phyloP scores from a whole-genome alignment of 2,113 vertebrate species.

The Petaurus breviceps region DNA sequence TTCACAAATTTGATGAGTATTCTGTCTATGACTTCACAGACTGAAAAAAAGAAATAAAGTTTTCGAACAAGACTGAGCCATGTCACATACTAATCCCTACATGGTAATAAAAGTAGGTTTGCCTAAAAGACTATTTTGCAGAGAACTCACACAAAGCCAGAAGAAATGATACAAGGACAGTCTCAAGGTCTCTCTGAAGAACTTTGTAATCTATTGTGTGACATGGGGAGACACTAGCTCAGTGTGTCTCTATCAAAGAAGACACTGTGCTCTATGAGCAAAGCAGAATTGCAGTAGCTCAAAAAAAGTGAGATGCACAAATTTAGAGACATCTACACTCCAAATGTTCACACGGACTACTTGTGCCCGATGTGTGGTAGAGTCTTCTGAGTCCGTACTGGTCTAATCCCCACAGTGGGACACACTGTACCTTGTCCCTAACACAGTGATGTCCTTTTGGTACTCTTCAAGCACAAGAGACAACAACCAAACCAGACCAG shows the following conservation, averaged over 20 bases:
- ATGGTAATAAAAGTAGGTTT: too few relatives aligned
- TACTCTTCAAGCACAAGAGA: not conserved
- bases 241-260: too few relatives aligned
- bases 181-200: too few relatives aligned
- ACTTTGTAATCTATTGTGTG: too few relatives aligned
- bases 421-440: not conserved
- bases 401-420: not conserved
- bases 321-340: not conserved
- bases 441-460: not conserved
- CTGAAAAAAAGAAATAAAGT: not conserved
- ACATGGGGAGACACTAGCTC: too few relatives aligned
- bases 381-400: not conserved
- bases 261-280: too few relatives aligned
- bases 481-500: not conserved
- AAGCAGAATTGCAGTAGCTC: too few relatives aligned
- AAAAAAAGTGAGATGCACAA: too few relatives aligned
- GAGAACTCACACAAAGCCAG: too few relatives aligned
- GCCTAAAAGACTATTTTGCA: too few relatives aligned
- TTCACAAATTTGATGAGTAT: not conserved
- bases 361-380: not conserved
- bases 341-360: not conserved
- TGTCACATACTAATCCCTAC: not conserved
- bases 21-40: rapidly evolving
- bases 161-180: too few relatives aligned
- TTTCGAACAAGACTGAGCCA: too few relatives aligned